A percentile compares a stretch with the other conserved stretches of the same genome.
Conservation (phyloP, 2,113 vertebrate genomes). For the Catharus bicknelli region DNA sequence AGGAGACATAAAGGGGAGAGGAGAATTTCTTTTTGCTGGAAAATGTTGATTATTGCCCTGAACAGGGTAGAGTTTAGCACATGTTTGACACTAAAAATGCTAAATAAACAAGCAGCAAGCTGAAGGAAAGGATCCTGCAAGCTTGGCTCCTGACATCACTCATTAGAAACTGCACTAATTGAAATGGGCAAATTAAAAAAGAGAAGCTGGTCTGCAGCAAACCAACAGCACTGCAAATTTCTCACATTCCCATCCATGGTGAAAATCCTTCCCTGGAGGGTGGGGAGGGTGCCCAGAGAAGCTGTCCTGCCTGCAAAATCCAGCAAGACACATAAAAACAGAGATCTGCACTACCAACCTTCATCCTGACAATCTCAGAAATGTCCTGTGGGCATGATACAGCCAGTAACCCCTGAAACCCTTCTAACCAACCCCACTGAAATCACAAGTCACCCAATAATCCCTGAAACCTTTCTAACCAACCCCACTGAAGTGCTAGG, state of each 20-base stretch:
- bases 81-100: not conserved
- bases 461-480: not conserved
- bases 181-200: not conserved
- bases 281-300: not conserved
- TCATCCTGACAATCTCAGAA: not conserved
- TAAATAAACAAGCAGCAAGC: not conserved
- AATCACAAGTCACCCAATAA: not conserved
- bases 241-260: rapidly evolving
- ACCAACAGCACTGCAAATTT: not conserved
- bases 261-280: not conserved
- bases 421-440: not conserved
- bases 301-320: not conserved
- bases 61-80: not conserved
- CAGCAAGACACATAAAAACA: rapidly evolving
- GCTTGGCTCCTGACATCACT: not conserved
- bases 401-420: not conserved
- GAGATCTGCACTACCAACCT: rapidly evolving
- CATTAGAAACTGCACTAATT: not conserved
- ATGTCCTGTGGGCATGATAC: not conserved
- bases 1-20: not conserved
- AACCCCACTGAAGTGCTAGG: not conserved
- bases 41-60: not conserved
- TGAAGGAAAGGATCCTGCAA: not conserved
- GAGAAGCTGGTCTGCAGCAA: not conserved
- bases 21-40: not conserved